Evolutionary conservation across 2,888 invertebrate species (phyloP).

Genomic region (Baccha elongata): DNA sequence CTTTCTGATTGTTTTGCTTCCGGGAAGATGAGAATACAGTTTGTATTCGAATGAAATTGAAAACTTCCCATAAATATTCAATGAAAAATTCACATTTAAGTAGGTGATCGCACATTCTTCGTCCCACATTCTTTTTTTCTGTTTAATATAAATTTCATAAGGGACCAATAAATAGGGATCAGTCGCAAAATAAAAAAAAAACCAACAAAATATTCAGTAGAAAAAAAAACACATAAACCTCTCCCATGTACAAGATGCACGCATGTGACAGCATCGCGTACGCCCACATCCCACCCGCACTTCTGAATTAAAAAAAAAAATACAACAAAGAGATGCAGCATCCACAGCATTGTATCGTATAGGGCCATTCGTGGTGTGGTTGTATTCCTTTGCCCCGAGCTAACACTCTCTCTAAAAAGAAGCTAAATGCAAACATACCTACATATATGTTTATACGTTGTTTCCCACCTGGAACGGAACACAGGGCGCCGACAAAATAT

Average conservation of each 20-base stretch:
- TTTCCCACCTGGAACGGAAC: slow-evolving; percentile 60
- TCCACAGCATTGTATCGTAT: slow-evolving; percentile 37
- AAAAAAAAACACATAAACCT: slow-evolving; percentile 29
- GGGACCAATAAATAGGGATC: slow-evolving; percentile 64
- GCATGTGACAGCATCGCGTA: slow-evolving; percentile 44
- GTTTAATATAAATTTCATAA: slow-evolving; percentile 43
- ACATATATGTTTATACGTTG: too few relatives aligned
- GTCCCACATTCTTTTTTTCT: slow-evolving; percentile 37
- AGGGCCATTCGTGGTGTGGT: too few relatives aligned
- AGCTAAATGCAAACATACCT: slow-evolving; percentile 39
- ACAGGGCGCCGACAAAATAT: slow-evolving; percentile 37
- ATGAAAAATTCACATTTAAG: slow-evolving; percentile 39
- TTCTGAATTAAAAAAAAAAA: slow-evolving; percentile 37
- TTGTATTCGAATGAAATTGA: slow-evolving; percentile 30
- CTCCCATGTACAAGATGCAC: slow-evolving; percentile 52
- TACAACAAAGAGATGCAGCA: slow-evolving; percentile 39
- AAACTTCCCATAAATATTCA: slow-evolving; percentile 60
- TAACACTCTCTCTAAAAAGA: slow-evolving; percentile 25
- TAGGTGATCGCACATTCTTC: slow-evolving; percentile 58
- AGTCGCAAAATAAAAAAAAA: slow-evolving; percentile 43
- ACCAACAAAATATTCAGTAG: neutral
- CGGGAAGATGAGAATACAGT: slow-evolving; percentile 38
- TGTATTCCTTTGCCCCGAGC: slow-evolving; percentile 20
- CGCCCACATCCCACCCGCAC: slow-evolving; percentile 66
- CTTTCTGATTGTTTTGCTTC: slow-evolving; percentile 51